phyloP scores from a whole-genome alignment of 2,797 vertebrate species.

The Sorex maritimensis region DNA sequence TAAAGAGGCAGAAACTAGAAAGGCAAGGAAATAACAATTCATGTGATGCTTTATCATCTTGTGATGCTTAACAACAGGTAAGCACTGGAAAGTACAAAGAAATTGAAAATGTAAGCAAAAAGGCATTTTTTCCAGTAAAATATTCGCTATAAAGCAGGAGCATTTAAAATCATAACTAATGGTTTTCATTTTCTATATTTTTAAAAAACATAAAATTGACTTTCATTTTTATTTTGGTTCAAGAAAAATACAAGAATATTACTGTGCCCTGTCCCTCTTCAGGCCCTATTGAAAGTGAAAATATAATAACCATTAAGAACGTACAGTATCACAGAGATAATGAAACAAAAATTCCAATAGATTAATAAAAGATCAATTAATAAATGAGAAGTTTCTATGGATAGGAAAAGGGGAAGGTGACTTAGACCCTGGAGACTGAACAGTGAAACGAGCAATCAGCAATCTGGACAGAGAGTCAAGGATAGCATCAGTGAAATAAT shows the following conservation, averaged over 20 bases:
- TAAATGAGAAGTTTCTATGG: not conserved
- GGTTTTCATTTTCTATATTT: constrained; percentile 11
- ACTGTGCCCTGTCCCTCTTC: not conserved
- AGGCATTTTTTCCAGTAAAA: constrained; percentile 23
- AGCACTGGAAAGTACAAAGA: not conserved
- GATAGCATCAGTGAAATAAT: not conserved
- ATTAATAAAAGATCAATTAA: not conserved
- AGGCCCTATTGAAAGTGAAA: not conserved
- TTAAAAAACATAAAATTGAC: not conserved
- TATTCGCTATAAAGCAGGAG: not conserved
- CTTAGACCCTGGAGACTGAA: not conserved
- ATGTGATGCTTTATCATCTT: not conserved
- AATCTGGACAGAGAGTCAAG: not conserved
- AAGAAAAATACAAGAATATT: too few species aligned
- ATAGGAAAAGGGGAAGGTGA: not conserved
- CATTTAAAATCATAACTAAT: constrained; percentile 3
- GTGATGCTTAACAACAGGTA: constrained; percentile 18
- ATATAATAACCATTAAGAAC: not conserved
- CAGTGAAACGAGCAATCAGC: not conserved
- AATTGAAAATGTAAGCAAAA: constrained; percentile 30
- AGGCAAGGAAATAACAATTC: constrained; percentile 26
- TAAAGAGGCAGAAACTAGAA: constrained; percentile 57
- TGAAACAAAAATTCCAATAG: constrained; percentile 13
- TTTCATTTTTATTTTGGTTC: too few species aligned
- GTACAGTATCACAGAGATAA: not conserved